These are phyloP conservation scores for Nesoenas mayeri DNA, from an alignment of 2,113 vertebrate species.

Conservation along the genomic window DNA sequence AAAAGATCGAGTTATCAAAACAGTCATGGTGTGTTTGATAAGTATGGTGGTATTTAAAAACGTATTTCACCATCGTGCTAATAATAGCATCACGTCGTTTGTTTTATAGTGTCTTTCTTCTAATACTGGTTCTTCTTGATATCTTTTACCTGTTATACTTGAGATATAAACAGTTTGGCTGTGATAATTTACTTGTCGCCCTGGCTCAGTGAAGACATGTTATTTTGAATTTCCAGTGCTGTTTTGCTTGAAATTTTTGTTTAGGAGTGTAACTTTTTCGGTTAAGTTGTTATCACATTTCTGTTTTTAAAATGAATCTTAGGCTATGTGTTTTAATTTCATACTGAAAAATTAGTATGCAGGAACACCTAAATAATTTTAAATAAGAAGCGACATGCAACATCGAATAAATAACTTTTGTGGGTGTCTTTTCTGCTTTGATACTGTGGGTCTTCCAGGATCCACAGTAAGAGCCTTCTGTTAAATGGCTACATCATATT, in stretches of 20 bases:
- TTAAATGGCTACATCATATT: background rate
- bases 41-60: background rate
- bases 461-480: background rate
- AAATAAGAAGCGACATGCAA: background rate
- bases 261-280: background rate
- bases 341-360: background rate
- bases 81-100: rapidly evolving
- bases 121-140: background rate
- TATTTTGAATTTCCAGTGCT: background rate
- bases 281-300: background rate
- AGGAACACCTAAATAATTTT: background rate
- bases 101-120: background rate
- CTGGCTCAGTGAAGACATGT: background rate
- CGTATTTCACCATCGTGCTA: background rate
- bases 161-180: background rate
- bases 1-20: background rate
- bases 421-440: background rate
- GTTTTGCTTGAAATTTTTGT: background rate
- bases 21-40: no score
- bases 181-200: background rate
- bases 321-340: background rate
- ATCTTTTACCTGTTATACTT: background rate
- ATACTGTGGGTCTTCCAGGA: background rate
- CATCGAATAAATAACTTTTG: background rate
- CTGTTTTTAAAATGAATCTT: background rate